phyloP scores from a whole-genome alignment of 2,888 invertebrate species.

The Ormyrus labotus region DNA sequence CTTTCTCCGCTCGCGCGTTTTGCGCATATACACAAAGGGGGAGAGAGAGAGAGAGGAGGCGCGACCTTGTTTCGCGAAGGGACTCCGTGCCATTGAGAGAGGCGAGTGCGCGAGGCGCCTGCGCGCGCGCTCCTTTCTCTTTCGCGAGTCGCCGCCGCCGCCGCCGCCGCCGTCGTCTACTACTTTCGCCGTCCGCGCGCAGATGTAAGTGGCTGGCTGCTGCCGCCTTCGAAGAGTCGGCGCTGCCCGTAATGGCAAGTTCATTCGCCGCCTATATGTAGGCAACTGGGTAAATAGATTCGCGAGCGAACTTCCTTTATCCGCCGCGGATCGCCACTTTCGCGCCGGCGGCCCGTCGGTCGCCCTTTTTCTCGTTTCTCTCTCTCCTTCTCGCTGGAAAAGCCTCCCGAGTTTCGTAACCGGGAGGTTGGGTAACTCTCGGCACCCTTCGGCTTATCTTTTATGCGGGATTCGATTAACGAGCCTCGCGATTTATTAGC shows the following conservation, averaged over 20 bases:
- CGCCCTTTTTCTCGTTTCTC: background rate
- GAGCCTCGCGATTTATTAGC: too few species aligned
- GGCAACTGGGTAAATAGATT: too few species aligned
- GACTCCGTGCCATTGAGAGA: background rate
- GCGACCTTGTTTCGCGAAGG: too few species aligned
- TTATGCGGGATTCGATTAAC: too few species aligned
- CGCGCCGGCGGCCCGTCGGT: background rate
- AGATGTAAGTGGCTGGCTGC: background rate
- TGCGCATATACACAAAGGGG: background rate
- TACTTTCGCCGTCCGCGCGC: background rate
- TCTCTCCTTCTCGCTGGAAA: constrained; percentile 8
- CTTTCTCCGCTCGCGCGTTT: background rate
- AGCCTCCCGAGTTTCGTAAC: background rate
- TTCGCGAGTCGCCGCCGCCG: background rate
- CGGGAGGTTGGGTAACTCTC: too few species aligned
- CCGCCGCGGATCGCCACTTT: background rate
- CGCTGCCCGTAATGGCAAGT: too few species aligned
- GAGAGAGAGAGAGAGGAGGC: too few species aligned
- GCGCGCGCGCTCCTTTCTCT: background rate
- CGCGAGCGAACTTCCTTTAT: background rate
- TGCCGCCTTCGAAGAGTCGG: too few species aligned
- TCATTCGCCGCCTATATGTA: too few species aligned
- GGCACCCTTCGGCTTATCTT: too few species aligned
- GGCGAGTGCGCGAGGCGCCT: background rate
- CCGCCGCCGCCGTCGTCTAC: too few species aligned